These are phyloP conservation scores for Crocodylus rhombifer DNA, from an alignment of 2,797 vertebrate species.

Conservation along the genomic window DNA sequence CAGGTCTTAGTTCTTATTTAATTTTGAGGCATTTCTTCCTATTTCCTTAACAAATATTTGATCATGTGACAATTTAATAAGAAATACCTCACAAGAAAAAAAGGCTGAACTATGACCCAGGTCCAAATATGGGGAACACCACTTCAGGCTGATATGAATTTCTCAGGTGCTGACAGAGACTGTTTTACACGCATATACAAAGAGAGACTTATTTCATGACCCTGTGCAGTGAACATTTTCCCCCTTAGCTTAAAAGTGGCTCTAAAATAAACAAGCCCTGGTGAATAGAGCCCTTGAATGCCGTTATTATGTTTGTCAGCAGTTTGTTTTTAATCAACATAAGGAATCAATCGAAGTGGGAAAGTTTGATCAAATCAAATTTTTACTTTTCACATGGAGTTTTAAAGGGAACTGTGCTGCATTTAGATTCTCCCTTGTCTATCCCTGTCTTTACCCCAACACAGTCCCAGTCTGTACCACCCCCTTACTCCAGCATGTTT, in stretches of 20 bases:
- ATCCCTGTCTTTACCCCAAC: not conserved
- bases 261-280: not conserved
- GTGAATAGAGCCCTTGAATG: not conserved
- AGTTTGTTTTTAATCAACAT: not conserved
- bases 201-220: not conserved
- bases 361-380: not conserved
- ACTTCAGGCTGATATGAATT: not conserved
- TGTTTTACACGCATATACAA: not conserved
- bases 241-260: not conserved
- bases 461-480: not conserved
- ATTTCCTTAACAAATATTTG: not conserved
- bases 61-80: not conserved
- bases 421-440: not conserved
- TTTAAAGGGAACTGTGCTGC: not conserved
- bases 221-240: not conserved
- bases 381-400: not conserved
- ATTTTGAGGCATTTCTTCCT: not conserved
- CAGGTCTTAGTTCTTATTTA: not conserved
- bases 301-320: not conserved
- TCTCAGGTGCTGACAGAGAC: not conserved
- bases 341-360: not conserved
- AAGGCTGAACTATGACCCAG: not conserved
- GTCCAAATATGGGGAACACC: not conserved
- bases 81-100: not conserved
- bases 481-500: not conserved